Evolutionary conservation across 2,888 invertebrate genomes (phyloP), one percentile per base, ranked within the genome.

Genomic region (Muschampia plurimacula): DNA sequence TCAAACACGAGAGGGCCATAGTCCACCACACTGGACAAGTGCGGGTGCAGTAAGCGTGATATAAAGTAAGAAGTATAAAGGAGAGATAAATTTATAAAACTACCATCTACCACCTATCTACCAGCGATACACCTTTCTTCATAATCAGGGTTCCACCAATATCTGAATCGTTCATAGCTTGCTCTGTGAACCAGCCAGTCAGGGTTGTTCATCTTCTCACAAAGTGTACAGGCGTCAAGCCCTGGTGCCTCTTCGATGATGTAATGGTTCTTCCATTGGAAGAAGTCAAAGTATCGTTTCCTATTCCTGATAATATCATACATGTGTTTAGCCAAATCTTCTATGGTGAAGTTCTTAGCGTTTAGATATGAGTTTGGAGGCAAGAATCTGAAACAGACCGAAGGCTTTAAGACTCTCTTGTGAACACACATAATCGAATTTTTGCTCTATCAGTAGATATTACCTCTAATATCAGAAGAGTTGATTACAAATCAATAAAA

Each of bases 201-300:
- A 0, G 82, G 82, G 41, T 84, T 84, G 68, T 90, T 91, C 59
- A 92, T 67, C 0, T 81, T 79, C 2, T 78, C 73, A 22, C 92
- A 92, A 1, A 92, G 74, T 0, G 49, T 70, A 60, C 92, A 92
- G 0, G 84, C 81, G 59, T 92, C 83, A 1, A 91, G 75, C 0
- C 81, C 77, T 0, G 74, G 74, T 0, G 84, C 77, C 9, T 80
- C 77, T 12, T 77, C 81, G 39, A 92, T 76, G 1, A 72, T 68
- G 75, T 91, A 92, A 70, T 89, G 83, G 67, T 87, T 85, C 65
- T 79, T 84, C 91, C 91, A 92, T 22, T 81, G 79, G 75, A 91
- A 92, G 77, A 82, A 89, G 2, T 90, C 82, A 67, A 83, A 82
- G 75, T 91, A 92, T 0, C 75, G 74, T 0, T 78, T 77, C 32